Evolutionary conservation across 2,797 vertebrate genomes (phyloP).

Genomic region (Phataginus tricuspis): DNA sequence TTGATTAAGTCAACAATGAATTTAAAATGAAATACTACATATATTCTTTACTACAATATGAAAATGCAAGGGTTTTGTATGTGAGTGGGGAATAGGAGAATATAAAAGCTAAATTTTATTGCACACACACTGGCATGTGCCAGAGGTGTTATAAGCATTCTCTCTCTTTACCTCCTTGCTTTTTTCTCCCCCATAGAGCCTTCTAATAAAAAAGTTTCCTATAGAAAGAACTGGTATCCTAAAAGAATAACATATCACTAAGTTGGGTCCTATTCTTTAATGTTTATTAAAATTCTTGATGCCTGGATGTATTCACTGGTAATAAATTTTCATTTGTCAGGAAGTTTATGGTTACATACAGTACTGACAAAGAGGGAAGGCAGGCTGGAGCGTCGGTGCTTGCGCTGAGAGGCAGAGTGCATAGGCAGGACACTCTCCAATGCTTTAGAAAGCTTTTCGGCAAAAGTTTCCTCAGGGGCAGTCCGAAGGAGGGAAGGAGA

Average conservation of each 20-base stretch:
- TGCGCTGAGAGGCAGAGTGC: conserved; percentile 91
- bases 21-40: conserved; percentile 25
- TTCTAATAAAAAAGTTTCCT: conserved; percentile 46
- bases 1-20: conserved; percentile 23
- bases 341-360: conserved; percentile 92
- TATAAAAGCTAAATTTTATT: conserved; percentile 51
- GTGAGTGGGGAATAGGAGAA: neutral
- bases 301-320: conserved; percentile 90
- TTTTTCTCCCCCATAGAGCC: neutral
- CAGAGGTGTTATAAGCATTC: conserved; percentile 15
- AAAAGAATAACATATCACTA: conserved; percentile 63
- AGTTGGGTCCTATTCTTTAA: conserved; percentile 31
- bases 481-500: conserved; percentile 89
- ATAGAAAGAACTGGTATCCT: conserved; percentile 32
- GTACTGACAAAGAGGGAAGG: conserved; percentile 96
- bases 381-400: conserved; percentile 95
- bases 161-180: conserved; percentile 60
- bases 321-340: conserved; percentile 88
- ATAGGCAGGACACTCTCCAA: conserved; percentile 97
- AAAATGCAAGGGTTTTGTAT: conserved; percentile 43
- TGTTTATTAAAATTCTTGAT: conserved; percentile 69
- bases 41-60: conserved; percentile 31
- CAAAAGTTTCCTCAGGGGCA: conserved; percentile 94
- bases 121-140: neutral
- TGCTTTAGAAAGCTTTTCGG: conserved; percentile 97